A percentile compares a stretch with the other conserved stretches of the same genome.
phyloP scores from a whole-genome alignment of 2,888 invertebrate genomes.

The Mythimna vitellina region DNA sequence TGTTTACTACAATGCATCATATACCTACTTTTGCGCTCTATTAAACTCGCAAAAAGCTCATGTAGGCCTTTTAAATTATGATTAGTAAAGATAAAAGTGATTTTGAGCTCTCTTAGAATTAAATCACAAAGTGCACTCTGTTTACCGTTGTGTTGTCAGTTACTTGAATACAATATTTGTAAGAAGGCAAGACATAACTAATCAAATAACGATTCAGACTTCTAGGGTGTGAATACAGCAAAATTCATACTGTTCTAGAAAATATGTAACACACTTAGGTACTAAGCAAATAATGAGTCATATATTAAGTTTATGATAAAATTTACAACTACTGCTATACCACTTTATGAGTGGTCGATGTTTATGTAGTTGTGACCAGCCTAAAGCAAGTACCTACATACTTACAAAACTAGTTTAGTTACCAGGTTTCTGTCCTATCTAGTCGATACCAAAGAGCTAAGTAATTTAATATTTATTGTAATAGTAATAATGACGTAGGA shows the following conservation, averaged over 20 bases:
- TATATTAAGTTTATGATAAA: constrained; percentile 57
- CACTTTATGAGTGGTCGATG: constrained; percentile 52
- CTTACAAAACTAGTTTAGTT: constrained; percentile 69
- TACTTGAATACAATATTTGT: background rate
- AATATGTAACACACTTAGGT: constrained; percentile 11
- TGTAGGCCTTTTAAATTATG: background rate
- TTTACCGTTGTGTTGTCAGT: too few relatives aligned
- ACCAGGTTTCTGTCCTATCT: constrained; percentile 68
- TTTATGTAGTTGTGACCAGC: constrained; percentile 53
- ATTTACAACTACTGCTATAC: constrained; percentile 49
- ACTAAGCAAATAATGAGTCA: constrained; percentile 50
- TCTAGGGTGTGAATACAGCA: background rate
- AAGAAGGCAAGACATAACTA: background rate
- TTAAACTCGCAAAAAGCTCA: too few relatives aligned
- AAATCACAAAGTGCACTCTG: background rate
- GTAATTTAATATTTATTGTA: constrained; percentile 64
- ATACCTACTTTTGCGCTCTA: too few relatives aligned
- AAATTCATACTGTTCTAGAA: background rate
- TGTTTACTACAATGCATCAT: too few relatives aligned
- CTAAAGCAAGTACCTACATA: constrained; percentile 59
- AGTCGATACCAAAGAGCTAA: constrained; percentile 50
- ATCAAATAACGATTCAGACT: background rate
- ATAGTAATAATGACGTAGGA: constrained; percentile 44
- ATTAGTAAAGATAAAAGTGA: background rate
- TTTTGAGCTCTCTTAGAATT: background rate